Conservation (phyloP, 1,140 invertebrate species). For the Zaprionus davidi region DNA sequence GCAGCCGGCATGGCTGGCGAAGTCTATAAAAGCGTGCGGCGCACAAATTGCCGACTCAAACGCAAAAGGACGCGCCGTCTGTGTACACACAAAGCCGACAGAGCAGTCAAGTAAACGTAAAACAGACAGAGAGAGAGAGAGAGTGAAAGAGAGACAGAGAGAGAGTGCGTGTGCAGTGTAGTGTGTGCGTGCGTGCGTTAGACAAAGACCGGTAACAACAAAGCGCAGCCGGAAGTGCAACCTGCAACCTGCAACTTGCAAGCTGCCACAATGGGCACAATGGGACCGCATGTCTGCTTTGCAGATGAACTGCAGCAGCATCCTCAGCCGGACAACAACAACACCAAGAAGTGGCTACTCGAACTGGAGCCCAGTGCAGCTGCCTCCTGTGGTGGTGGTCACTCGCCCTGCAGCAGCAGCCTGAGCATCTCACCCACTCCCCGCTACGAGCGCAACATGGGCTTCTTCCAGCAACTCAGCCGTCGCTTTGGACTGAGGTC, state of each 20-base stretch:
- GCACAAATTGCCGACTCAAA: slow-evolving; percentile 73
- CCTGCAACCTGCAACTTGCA: background rate
- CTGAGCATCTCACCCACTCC: slow-evolving; percentile 84
- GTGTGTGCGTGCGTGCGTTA: slow-evolving; percentile 1
- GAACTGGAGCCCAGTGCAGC: slow-evolving; percentile 36
- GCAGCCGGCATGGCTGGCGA: slow-evolving; percentile 48
- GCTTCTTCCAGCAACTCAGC: slow-evolving; percentile 87
- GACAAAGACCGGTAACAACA: slow-evolving; percentile 72
- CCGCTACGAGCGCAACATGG: slow-evolving; percentile 85
- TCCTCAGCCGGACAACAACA: slow-evolving; percentile 25
- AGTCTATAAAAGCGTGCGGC: slow-evolving; percentile 78
- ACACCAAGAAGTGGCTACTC: slow-evolving; percentile 43
- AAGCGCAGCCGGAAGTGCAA: slow-evolving; percentile 47
- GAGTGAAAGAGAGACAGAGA: background rate
- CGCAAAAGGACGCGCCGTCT: slow-evolving; percentile 76
- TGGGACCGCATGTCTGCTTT: slow-evolving; percentile 70
- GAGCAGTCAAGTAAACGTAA: background rate
- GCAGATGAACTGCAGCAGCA: slow-evolving; percentile 64
- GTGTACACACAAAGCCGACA: slow-evolving; percentile 43
- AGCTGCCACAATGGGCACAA: background rate
- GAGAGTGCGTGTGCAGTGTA: slow-evolving; percentile 6
- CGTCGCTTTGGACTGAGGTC: slow-evolving; percentile 86
- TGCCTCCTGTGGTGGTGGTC: slow-evolving; percentile 18
- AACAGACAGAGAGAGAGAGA: background rate
- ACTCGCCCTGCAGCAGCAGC: slow-evolving; percentile 60